Evolutionary conservation across 2,888 invertebrate species (phyloP), one percentile per base, ranked within the genome.

Genomic region (Linnaemya tessellans): DNA sequence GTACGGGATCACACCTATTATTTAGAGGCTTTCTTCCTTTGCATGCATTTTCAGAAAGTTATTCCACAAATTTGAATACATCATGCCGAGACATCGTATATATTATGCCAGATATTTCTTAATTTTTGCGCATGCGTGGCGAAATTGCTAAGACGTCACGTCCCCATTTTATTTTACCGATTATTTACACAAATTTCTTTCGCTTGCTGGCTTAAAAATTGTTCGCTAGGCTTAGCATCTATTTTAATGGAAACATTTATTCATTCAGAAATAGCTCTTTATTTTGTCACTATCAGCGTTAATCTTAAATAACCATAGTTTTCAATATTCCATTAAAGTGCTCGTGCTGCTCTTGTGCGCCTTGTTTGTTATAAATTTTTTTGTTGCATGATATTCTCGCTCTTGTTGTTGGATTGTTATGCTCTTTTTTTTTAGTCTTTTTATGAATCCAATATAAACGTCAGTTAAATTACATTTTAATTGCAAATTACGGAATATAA

Each of bases 401-500:
- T 30, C 46, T 20, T 71, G 70, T 58, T 80, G 38, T 67, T 73
- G 22, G 8, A 5, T 51, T 58, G 65, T 58, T 58, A 8, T 20
- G 20, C 58, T 25, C 13, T 35, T 20, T 43, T 25, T 64, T 71
- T 83, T 60, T 38, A 68, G 54, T 78, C 51, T 60, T 75, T 71
- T 80, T 80, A 84, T 80, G 80, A 84, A 84, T 80, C 80, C 84
- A 84, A 84, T 84, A 80, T 84, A 84, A 84, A 75, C 84, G 84
- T 84, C 84, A 84, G 84, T 84, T 84, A 80, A 84, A 84, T 84
- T 84, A 84, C 84, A 84, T 84, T 84, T 84, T 84, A 80, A 84
- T 84, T 84, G 84, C 84, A 80, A 84, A 84, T 84, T 84, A 84
- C 65, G 74, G 60, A 71, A 80, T 71, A 84, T 75, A 84, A 84